Evolutionary conservation across 2,113 vertebrate genomes (phyloP), one percentile per base, ranked within the genome.

Genomic region (Maccullochella peelii): DNA sequence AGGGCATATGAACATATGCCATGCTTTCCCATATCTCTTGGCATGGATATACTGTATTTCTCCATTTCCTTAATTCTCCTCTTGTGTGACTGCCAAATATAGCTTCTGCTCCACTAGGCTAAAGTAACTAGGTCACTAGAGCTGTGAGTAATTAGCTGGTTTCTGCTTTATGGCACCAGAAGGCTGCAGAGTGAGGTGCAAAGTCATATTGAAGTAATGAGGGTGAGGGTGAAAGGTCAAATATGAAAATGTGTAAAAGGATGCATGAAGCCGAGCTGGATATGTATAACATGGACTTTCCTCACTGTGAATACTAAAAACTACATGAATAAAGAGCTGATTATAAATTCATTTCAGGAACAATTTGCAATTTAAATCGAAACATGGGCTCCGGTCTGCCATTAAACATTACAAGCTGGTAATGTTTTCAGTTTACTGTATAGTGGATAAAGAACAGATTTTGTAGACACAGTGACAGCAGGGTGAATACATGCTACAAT

Each of bases 101-200:
- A 88, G 84, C 86, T 77, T 84, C 61, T 18, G 77, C 88, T 92
- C 65, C 84, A 88, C 82, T 70, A 79, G 75, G 84, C 91, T 82
- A 88, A 85, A 92, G 82, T 92, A 94, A 93, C 77, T 94, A 85
- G 91, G 92, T 94, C 92, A 92, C 82, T 85, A 76, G 86, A 88
- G 87, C 83, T 87, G 78, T 71, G 88, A 86, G 84, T 92, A 94
- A 94, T 94, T 92, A 93, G 85, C 75, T 62, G 81, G 84, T 83
- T 88, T 82, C 59, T 63, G 74, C 59, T 77, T 80, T 81, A 63
- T 73, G 80, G 83, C 62, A 84, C 75, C 75, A 87, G 80, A 79
- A 65, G 68, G 40, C 38, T 52, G 68, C 0, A 75, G n/a, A 77
- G 36, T 30, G 57, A 50, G 40, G 30, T 21, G 23, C 30, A 66